Evolutionary conservation across 2,797 vertebrate species (phyloP), one percentile per base, ranked within the genome.

Genomic region (Coilia nasus): DNA sequence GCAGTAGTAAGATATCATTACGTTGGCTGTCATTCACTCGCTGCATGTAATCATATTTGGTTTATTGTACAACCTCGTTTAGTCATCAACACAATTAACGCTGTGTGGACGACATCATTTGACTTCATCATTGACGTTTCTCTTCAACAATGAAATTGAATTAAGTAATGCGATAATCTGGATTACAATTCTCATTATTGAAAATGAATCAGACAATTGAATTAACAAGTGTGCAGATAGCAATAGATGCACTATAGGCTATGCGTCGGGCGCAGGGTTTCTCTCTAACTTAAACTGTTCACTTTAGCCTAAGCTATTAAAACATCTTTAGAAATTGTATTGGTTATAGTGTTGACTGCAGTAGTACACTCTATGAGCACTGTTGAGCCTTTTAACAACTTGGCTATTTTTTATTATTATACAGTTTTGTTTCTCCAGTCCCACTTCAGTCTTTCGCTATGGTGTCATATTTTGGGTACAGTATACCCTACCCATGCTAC

Each of bases 161-260:
- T 86, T 88, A 86, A 75, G 85, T 88, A 86, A 88, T 88, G 87
- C 75, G 87, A 88, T 88, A 86, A 88, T 88, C 81, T 85, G 47
- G 83, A 81, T 81, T 75, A 60, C 87, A 85, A 83, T 88, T 83
- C 83, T 86, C 83, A 88, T 81, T 85, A 83, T 71, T 85, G 85
- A 59, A 82, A 60, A 28, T 85, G 81, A 83, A 86, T 88, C 81
- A 82, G 83, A 86, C 85, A 88, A 88, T 86, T 83, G 17, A 88
- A 86, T 86, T 86, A 88, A 85, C 85, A 84, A 64, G 81, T 86
- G 86, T 88, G 81, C 87, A 84, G 81, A 71, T 59, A 83, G 81
- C 25, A 41, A 50, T 82, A 78, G 31, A 44, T 41, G 41, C 71
- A 44, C 71, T 54, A n/a, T n/a, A 10, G 50, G 50, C 50, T 44